Evolutionary conservation across 2,113 vertebrate genomes (phyloP).

Genomic region (Psettodes erumei): DNA sequence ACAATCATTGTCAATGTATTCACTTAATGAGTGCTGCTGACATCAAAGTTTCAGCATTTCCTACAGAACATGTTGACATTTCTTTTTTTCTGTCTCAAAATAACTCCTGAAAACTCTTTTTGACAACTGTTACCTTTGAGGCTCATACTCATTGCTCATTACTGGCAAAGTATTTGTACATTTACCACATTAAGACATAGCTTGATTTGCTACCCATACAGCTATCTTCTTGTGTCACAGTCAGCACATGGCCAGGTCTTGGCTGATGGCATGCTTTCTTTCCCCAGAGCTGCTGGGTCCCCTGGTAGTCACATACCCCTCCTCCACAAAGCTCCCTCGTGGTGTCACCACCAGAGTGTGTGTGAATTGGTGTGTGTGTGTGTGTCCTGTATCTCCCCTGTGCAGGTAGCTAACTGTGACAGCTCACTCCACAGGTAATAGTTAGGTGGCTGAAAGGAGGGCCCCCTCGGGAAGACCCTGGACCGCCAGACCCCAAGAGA

Average conservation of each 20-base stretch:
- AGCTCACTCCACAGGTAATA: conserved; percentile 78
- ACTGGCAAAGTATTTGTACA: conserved; percentile 16
- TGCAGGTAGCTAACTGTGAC: conserved; percentile 74
- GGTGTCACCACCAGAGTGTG: conserved; percentile 55
- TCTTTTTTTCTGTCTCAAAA: neutral
- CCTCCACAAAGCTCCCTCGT: conserved; percentile 55
- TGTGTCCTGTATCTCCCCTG: conserved; percentile 64
- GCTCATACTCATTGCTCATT: conserved; percentile 22
- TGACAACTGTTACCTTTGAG: neutral
- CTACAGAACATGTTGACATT: too few species aligned
- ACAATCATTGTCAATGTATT: neutral
- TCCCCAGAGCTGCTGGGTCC: conserved; percentile 61
- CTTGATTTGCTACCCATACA: conserved; percentile 36
- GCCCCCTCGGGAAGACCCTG: conserved; percentile 60
- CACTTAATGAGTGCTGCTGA: neutral
- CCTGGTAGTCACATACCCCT: conserved; percentile 49
- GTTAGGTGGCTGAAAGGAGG: conserved; percentile 65
- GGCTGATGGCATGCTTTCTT: conserved; percentile 68
- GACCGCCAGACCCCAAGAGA: conserved; percentile 51
- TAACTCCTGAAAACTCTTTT: neutral
- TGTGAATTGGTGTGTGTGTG: conserved; percentile 20
- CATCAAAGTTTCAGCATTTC: neutral
- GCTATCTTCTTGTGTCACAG: conserved; percentile 51
- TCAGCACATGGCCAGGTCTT: conserved; percentile 56
- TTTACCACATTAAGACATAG: conserved; percentile 38